phyloP scores from a whole-genome alignment of 1,140 invertebrate species.

The Drosophila dunni region DNA sequence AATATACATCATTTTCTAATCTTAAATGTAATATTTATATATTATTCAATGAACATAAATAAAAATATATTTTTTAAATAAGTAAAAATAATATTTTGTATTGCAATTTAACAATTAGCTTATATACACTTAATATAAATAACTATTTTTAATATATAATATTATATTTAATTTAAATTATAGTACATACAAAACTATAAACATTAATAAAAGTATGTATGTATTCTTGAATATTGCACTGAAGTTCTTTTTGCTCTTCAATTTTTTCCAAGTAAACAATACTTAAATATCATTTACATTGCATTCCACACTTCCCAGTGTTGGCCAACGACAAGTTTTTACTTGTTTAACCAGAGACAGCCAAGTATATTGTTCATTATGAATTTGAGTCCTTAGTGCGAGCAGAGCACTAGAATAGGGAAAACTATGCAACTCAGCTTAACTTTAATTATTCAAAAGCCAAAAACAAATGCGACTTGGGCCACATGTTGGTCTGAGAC shows the following conservation, averaged over 20 bases:
- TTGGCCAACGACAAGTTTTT: background rate
- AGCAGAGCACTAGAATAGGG: conserved; percentile 13
- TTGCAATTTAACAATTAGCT: too few relatives aligned
- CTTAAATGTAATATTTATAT: too few relatives aligned
- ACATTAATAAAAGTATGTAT: too few relatives aligned
- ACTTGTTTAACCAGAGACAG: background rate
- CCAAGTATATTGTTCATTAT: conserved; percentile 1
- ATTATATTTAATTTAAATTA: too few relatives aligned
- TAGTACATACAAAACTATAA: too few relatives aligned
- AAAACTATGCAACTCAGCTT: conserved; percentile 60
- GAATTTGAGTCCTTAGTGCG: conserved; percentile 18
- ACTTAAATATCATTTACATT: background rate
- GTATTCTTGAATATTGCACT: too few relatives aligned
- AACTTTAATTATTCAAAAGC: conserved; percentile 76
- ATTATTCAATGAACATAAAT: too few relatives aligned
- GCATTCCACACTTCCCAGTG: background rate
- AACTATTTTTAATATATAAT: too few relatives aligned
- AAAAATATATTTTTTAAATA: too few relatives aligned
- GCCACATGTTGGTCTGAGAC: conserved; percentile 35
- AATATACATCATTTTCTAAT: too few relatives aligned
- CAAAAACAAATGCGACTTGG: conserved; percentile 65
- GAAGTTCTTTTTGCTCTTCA: background rate
- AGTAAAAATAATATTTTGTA: too few relatives aligned
- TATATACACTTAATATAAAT: too few relatives aligned
- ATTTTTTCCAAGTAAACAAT: background rate